phyloP scores from a whole-genome alignment of 2,888 invertebrate genomes.

The Nebria salina region DNA sequence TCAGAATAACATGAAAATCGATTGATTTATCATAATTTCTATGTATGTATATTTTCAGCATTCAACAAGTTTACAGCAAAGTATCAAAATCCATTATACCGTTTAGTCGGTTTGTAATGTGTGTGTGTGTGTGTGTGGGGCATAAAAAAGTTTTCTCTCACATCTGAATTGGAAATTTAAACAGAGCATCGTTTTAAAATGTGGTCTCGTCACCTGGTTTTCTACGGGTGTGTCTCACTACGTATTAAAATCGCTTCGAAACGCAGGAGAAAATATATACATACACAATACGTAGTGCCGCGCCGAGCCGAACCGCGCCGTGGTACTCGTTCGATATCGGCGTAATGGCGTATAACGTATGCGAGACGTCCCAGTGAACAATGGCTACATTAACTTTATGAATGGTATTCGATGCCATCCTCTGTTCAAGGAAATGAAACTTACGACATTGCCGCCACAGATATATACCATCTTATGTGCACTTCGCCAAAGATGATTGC shows the following conservation, averaged over 20 bases:
- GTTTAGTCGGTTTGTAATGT: too few relatives aligned
- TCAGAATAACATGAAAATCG: too few relatives aligned
- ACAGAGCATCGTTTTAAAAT: not conserved
- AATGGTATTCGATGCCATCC: slow-evolving; percentile 38
- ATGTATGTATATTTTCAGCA: too few relatives aligned
- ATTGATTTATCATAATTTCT: too few relatives aligned
- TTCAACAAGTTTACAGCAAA: too few relatives aligned
- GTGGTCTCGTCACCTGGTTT: not conserved
- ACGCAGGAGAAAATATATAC: slow-evolving; percentile 6
- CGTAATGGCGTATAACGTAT: slow-evolving; percentile 41
- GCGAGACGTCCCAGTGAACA: slow-evolving; percentile 40
- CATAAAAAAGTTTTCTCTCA: slow-evolving; percentile 25
- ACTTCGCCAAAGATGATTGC: too few relatives aligned
- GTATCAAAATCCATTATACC: too few relatives aligned
- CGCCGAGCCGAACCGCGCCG: not conserved
- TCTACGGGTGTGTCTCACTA: not conserved
- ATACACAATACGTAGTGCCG: not conserved
- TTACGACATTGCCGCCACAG: too few relatives aligned
- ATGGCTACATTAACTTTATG: slow-evolving; percentile 45
- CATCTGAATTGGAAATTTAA: slow-evolving; percentile 42
- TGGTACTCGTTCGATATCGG: not conserved
- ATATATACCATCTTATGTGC: too few relatives aligned
- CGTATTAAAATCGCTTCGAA: not conserved
- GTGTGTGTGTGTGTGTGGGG: too few relatives aligned
- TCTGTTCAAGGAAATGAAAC: not conserved